Evolutionary conservation across 1,140 invertebrate genomes (phyloP).

Genomic region (Conus betulinus): DNA sequence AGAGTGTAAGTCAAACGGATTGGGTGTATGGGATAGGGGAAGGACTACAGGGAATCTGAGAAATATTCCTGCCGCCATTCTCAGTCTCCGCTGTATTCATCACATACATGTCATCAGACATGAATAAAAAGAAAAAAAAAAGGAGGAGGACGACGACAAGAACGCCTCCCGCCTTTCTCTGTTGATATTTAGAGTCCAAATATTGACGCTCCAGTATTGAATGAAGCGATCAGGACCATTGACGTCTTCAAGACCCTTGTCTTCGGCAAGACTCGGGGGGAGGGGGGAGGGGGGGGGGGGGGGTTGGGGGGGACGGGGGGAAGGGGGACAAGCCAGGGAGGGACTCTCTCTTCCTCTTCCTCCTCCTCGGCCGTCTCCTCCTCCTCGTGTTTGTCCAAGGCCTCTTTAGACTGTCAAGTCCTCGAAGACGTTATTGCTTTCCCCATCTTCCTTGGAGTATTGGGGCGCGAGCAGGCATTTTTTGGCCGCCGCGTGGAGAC

Average conservation of each 20-base stretch:
- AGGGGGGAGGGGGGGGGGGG: background rate
- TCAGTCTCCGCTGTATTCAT: background rate
- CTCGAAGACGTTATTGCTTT: background rate
- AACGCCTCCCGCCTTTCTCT: background rate
- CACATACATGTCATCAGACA: background rate
- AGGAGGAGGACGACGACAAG: background rate
- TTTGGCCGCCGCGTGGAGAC: background rate
- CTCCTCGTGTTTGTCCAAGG: background rate
- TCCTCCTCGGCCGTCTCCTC: no score
- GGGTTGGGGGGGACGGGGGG: background rate
- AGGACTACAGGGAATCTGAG: background rate
- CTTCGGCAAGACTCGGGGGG: background rate
- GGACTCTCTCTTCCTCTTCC: background rate
- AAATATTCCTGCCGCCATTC: background rate
- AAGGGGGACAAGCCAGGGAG: background rate
- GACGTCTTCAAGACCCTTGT: slow-evolving; percentile 4
- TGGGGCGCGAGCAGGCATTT: background rate
- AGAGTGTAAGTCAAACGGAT: no score
- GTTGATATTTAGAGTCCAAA: slow-evolving; percentile 38
- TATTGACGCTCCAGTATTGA: slow-evolving; percentile 24
- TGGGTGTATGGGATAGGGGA: background rate
- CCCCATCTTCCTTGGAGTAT: background rate
- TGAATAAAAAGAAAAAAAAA: background rate
- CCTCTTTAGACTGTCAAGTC: background rate
- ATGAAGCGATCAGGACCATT: background rate